These are phyloP conservation scores for Triplophysa tibetana DNA, from an alignment of 2,113 vertebrate species.

Conservation along the genomic window DNA sequence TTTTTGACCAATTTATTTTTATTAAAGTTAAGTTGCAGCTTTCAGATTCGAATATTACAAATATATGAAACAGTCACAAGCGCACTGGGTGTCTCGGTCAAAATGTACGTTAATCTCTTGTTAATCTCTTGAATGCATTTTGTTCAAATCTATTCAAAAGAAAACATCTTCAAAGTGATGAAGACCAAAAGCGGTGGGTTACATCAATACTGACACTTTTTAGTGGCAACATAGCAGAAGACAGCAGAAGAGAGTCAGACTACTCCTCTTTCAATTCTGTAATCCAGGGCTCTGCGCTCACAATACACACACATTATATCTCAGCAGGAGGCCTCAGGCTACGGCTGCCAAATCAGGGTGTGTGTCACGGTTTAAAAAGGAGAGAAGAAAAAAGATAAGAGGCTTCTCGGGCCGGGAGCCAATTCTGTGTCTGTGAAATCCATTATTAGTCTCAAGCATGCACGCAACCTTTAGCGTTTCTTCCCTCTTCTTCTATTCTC, in stretches of 20 bases:
- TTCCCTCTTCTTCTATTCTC: background rate
- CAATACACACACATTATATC: constrained; percentile 67
- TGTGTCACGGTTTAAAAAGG: constrained; percentile 59
- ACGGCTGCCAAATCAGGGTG: constrained; percentile 63
- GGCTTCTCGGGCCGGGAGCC: constrained; percentile 49
- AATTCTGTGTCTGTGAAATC: constrained; percentile 56
- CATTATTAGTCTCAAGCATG: constrained; percentile 56
- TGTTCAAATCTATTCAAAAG: background rate
- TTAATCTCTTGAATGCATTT: background rate
- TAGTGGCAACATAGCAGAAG: constrained; percentile 42
- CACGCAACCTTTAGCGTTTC: constrained; percentile 49
- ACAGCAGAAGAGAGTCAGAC: constrained; percentile 52
- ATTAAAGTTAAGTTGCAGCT: too few relatives aligned
- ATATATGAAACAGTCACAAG: background rate
- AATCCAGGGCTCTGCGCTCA: constrained; percentile 70
- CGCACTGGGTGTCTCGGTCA: background rate
- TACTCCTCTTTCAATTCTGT: constrained; percentile 67
- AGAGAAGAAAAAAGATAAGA: constrained; percentile 55
- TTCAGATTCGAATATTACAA: too few relatives aligned
- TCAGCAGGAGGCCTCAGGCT: constrained; percentile 57
- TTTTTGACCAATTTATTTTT: too few relatives aligned
- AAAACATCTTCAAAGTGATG: background rate
- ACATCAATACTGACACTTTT: constrained; percentile 48
- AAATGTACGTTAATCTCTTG: background rate
- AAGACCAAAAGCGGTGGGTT: background rate